Base-by-base conservation (phyloP, 2,113 vertebrate species). In the Narcine bancroftii region DNA sequence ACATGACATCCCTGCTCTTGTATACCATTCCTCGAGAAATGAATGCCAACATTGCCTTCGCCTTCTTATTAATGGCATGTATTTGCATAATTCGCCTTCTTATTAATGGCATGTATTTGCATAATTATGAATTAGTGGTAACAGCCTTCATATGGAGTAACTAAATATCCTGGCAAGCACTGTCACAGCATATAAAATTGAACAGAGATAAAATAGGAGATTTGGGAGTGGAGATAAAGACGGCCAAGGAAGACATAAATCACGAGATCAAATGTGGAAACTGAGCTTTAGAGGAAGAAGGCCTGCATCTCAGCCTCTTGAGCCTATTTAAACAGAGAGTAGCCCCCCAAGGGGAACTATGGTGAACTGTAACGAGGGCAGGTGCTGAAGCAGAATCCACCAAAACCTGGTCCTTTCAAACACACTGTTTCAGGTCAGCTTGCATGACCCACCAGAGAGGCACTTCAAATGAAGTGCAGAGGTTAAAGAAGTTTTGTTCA, bases 221-320 rank as follows among this genome's bases (percentile, higher is more conserved):
- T 36, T 87, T 63, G 81, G 81, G 81, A 87, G 53, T 42, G 81
- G 53, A 63, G 81, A 87, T 87, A 87, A 87, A 87, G 53, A 87
- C 53, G 13, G 79, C 60, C 81, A 60, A 87, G 81, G 81, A 87
- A 87, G 81, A 39, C 81, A 87, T 87, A 87, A 87, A 87, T 87
- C 81, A 60, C 29, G 53, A 87, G 81, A 87, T 87, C 81, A 87
- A 87, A 87, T 87, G 81, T 60, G 81, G 60, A 85, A 87, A 36
- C 81, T 60, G 81, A 87, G 81, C 81, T 60, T 87, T 87, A 60
- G 53, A 87, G 81, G 81, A 87, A 87, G 81, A 60, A 60, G 60
- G 81, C 60, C 77, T 81, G 26, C 42, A 50, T 81, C 77, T 29
- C 53, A 87, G 81, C 33, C 81, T 36, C 81, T 36, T 13, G 81